Evolutionary conservation across 2,113 vertebrate genomes (phyloP).

Genomic region (Pao palembangensis): DNA sequence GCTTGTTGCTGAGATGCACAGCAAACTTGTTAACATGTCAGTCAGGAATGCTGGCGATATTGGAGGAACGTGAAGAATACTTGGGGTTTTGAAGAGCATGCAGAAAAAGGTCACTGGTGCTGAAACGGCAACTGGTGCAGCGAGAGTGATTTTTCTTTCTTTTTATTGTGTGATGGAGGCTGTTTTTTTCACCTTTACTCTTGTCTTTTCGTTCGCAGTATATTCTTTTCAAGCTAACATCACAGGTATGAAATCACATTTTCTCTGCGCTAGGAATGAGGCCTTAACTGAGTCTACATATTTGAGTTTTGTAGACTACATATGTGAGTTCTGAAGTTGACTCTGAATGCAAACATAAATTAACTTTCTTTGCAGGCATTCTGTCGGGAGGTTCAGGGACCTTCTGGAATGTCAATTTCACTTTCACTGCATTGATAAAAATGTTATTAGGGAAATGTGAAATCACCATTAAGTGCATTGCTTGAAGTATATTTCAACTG

Average conservation of each 20-base stretch:
- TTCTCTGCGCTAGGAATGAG: neutral
- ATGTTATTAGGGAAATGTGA: too few species aligned
- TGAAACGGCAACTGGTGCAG: conserved; percentile 29
- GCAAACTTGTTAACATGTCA: conserved; percentile 46
- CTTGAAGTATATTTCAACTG: too few species aligned
- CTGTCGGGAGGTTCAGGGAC: neutral
- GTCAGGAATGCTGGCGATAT: conserved; percentile 30
- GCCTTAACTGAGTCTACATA: neutral
- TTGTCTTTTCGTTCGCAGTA: conserved; percentile 30
- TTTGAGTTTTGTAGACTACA: neutral
- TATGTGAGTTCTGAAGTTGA: neutral
- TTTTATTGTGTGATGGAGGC: conserved; percentile 56
- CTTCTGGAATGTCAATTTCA: too few species aligned
- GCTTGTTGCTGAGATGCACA: conserved; percentile 5
- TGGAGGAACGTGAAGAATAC: conserved; percentile 28
- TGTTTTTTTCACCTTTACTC: conserved; percentile 37
- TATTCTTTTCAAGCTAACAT: conserved; percentile 11
- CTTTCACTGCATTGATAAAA: too few species aligned
- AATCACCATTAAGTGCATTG: too few species aligned
- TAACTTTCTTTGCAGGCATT: conserved; percentile 1
- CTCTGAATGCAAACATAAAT: conserved; percentile 8
- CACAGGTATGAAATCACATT: conserved; percentile 57
- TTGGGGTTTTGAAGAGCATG: conserved; percentile 14
- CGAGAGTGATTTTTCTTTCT: conserved; percentile 13
- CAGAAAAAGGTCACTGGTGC: conserved; percentile 38